Conservation (phyloP, 2,113 vertebrate species). For the Lamprotornis superbus region DNA sequence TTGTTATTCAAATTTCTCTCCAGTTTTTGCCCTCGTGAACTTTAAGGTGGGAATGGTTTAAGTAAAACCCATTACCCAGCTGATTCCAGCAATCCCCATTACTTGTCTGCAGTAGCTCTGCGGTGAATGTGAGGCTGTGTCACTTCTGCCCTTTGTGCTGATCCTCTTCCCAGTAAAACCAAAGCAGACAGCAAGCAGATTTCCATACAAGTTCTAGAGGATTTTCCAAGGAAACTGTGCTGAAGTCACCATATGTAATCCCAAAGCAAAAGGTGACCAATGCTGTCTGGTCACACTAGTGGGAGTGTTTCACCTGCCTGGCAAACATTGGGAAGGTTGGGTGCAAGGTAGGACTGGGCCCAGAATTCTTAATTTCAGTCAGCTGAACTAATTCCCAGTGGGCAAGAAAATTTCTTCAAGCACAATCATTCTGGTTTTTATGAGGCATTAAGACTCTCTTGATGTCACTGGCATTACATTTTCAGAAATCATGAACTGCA, state of each 20-base stretch:
- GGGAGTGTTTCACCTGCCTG: neutral
- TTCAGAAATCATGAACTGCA: neutral
- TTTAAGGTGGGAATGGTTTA: neutral
- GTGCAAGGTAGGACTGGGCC: neutral
- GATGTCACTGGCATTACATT: neutral
- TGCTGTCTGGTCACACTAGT: neutral
- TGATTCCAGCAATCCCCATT: neutral
- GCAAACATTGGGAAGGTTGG: accelerated
- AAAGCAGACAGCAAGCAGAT: neutral
- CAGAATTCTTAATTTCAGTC: neutral
- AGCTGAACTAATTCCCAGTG: neutral
- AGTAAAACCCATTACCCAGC: neutral
- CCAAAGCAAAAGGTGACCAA: no score
- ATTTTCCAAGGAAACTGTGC: neutral
- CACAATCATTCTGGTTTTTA: neutral
- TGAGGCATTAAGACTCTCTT: neutral
- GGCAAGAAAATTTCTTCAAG: neutral
- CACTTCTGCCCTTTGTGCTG: neutral
- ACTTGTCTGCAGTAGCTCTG: neutral
- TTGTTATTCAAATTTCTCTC: neutral
- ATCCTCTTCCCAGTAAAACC: neutral
- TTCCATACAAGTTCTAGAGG: neutral
- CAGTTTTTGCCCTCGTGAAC: neutral
- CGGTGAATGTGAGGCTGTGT: no score
- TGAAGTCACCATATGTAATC: neutral